Percentiles rank a stretch among this genome's conserved stretches.
Conservation (phyloP, 2,888 invertebrate species). For the Epinotia ramella region DNA sequence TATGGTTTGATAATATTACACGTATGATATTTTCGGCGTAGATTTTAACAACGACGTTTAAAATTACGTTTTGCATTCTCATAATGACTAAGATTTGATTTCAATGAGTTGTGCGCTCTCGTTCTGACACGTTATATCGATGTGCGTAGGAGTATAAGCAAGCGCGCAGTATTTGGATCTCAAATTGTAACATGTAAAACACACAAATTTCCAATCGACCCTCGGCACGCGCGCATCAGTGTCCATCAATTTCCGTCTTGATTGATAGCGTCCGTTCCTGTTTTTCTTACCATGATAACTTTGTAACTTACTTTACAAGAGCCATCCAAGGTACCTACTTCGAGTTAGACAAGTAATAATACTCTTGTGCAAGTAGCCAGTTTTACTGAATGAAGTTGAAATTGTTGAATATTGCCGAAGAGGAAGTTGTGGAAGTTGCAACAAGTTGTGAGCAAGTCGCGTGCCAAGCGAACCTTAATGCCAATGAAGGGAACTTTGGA, state of each 20-base stretch:
- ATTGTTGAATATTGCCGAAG: constrained; percentile 56
- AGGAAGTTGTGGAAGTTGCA: constrained; percentile 62
- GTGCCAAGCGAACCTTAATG: constrained; percentile 58
- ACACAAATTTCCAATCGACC: too few relatives aligned
- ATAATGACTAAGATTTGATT: too few relatives aligned
- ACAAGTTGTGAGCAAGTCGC: constrained; percentile 65
- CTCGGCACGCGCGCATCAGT: neutral
- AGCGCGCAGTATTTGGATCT: too few relatives aligned
- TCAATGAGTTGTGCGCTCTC: too few relatives aligned
- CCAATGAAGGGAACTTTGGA: constrained; percentile 54
- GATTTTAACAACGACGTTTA: too few relatives aligned
- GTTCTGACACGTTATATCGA: too few relatives aligned
- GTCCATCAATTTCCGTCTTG: constrained; percentile 19
- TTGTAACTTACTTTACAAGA: neutral
- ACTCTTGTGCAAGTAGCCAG: constrained; percentile 36
- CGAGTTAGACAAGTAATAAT: constrained; percentile 16
- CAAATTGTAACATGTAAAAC: too few relatives aligned
- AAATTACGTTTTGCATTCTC: too few relatives aligned
- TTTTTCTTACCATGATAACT: constrained; percentile 15
- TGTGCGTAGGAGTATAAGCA: too few relatives aligned
- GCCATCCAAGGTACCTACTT: neutral
- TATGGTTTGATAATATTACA: too few relatives aligned
- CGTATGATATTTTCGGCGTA: too few relatives aligned
- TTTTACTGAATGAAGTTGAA: constrained; percentile 54
- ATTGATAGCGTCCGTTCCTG: constrained; percentile 14